Percentiles rank a stretch among this genome's conserved stretches.
Evolutionary conservation across 1,140 invertebrate species (phyloP).

Genomic region (Plodia interpunctella): DNA sequence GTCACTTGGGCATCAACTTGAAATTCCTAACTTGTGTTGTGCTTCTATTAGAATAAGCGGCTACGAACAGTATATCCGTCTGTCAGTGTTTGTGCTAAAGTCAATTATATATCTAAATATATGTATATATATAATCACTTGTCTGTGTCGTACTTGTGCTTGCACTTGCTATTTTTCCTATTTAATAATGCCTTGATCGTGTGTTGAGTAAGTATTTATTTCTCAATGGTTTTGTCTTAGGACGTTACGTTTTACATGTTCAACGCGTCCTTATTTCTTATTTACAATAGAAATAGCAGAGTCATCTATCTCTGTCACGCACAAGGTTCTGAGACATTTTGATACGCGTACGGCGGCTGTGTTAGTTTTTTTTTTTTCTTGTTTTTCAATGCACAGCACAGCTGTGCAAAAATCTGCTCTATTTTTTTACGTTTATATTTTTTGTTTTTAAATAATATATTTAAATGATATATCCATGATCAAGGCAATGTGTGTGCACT

Average conservation of each 20-base stretch:
- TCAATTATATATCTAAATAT: conserved; percentile 45
- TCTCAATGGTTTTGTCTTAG: not conserved
- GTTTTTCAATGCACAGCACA: too few species aligned
- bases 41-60: conserved; percentile 15
- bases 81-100: conserved; percentile 35
- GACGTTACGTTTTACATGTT: too few species aligned
- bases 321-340: too few species aligned
- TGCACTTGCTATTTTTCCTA: conserved; percentile 18
- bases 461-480: not conserved
- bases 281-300: too few species aligned
- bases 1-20: conserved; percentile 18
- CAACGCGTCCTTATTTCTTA: too few species aligned
- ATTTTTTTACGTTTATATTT: too few species aligned
- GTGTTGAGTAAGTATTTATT: conserved; percentile 8
- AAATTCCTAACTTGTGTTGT: conserved; percentile 28
- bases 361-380: too few species aligned
- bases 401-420: too few species aligned
- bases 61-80: conserved; percentile 27
- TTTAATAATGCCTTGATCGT: conserved; percentile 10
- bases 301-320: too few species aligned
- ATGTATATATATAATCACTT: not conserved
- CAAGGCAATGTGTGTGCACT: conserved; percentile 16
- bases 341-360: too few species aligned
- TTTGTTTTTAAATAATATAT: too few species aligned
- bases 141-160: conserved; percentile 20